Base-by-base conservation (phyloP, 2,113 vertebrate species). In the Peromyscus leucopus region DNA sequence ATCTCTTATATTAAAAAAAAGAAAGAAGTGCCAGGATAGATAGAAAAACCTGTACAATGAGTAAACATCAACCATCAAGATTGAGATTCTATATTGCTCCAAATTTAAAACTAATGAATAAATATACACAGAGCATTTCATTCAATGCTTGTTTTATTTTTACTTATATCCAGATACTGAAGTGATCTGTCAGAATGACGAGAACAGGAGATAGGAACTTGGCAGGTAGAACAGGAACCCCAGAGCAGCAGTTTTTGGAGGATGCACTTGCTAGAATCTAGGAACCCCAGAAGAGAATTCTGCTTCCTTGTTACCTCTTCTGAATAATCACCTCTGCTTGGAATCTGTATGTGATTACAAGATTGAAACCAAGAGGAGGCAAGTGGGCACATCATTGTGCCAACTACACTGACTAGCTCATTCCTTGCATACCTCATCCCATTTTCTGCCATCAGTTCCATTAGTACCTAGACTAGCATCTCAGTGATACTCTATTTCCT, bases 41-140 rank as follows among this genome's bases (percentile, higher is more conserved):
- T 1, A 42, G 17, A 74, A 46, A 71, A 48, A 36, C 42, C 9
- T 86, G 89, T 6, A 33, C 9, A 88, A 76, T 67, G 3, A 93
- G 48, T 91, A 76, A 78, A 24, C 59, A 11, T 83, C 65, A 65
- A 67, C 69, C n/a, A 69, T 90, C 8, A 48, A 80, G 80, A 96
- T 86, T 67, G 51, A 7, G n/a, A 5, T 36, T 94, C 36, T 82
- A 42, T 28, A 39, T 42, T 93, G 21, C 65, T 76, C 15, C 36
- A 26, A 65, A 87, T 96, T 84, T 78, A 71, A 83, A 94, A 90
- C 1, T 31, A 88, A 80, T 75, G 26, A 46, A 75, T 71, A 94
- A 75, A 63, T 71, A 33, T 7, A 42, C 33, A 21, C 48, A 59
- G 86, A 90, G 89, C 11, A 46, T 65, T 90, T 72, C 87, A 22